Percentiles rank a stretch among this genome's conserved stretches.
Conservation (phyloP, 2,797 vertebrate species). For the Saxicola maurus region DNA sequence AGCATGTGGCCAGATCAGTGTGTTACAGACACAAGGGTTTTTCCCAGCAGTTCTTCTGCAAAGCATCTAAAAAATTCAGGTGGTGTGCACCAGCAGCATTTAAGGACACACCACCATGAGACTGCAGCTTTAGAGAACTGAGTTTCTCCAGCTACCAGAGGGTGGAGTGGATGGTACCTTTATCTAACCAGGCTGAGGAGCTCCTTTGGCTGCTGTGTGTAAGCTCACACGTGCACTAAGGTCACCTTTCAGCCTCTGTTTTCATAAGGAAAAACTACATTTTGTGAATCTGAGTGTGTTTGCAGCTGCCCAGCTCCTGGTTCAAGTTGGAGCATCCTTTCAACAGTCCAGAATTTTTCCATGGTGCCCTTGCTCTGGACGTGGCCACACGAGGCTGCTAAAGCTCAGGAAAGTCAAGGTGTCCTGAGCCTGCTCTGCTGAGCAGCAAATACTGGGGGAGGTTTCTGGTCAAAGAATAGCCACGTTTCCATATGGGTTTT, state of each 20-base stretch:
- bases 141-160: background rate
- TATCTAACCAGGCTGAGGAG: background rate
- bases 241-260: background rate
- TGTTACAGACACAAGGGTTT: background rate
- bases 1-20: background rate
- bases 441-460: background rate
- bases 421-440: background rate
- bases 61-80: background rate
- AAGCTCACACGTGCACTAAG: background rate
- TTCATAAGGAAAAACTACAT: background rate
- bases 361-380: background rate
- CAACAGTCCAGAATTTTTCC: background rate
- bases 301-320: background rate
- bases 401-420: background rate
- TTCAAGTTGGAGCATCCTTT: background rate
- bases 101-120: background rate
- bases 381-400: background rate
- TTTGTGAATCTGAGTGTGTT: background rate
- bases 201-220: background rate
- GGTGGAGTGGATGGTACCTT: background rate
- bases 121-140: background rate
- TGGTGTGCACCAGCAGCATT: background rate
- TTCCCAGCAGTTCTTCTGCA: background rate
- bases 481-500: background rate
- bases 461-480: background rate